Base-by-base conservation (phyloP, 2,888 invertebrate genomes). In the Sphaeridia pumilis region DNA sequence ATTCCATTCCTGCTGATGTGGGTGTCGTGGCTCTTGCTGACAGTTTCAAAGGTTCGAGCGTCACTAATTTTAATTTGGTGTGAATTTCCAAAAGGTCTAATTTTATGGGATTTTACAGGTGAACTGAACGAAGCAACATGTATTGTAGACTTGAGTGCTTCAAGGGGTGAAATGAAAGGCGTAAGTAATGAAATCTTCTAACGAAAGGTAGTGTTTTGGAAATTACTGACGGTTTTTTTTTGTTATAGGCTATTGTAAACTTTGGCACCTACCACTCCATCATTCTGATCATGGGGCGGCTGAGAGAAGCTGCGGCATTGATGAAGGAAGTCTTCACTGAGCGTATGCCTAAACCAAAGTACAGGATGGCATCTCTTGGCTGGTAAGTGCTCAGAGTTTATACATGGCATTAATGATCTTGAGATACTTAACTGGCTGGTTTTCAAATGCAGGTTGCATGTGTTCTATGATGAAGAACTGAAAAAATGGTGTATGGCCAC, bases 211-310 rank as follows among this genome's bases (percentile, higher is more conserved):
- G 4, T 26, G 27, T 46, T 27, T 46, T 10, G 27, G 17, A 46
- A 12, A 2, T 3, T 24, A 46, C 14, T 14, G 4, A 26, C 22
- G 24, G 7, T 21, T 22, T 26, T 17, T 25, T 24, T 38, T n/a
- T 4, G 25, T 41, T 34, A 17, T 12, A 26, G 38, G 42, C 21
- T n/a, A 1, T 7, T 43, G 2, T 86, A 34, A 83, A 95, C 72
- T 84, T 78, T 67, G 90, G 84, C 14, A 95, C 95, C 0, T 94
- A 88, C 83, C 83, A 87, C 68, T 90, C 93, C 0, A 78, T 84
- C 0, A 78, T 95, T 2, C 74, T 89, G 68, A 83, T 87, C 0
- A 66, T 93, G 48, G 78, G 81, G 0, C 72, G 83, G 69, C 66
- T 70, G 1, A 63, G 73, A 49, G 83, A 89, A 66, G 69, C 90